Evolutionary conservation across 1,140 invertebrate species (phyloP).

Genomic region (Agraylea sexmaculata): DNA sequence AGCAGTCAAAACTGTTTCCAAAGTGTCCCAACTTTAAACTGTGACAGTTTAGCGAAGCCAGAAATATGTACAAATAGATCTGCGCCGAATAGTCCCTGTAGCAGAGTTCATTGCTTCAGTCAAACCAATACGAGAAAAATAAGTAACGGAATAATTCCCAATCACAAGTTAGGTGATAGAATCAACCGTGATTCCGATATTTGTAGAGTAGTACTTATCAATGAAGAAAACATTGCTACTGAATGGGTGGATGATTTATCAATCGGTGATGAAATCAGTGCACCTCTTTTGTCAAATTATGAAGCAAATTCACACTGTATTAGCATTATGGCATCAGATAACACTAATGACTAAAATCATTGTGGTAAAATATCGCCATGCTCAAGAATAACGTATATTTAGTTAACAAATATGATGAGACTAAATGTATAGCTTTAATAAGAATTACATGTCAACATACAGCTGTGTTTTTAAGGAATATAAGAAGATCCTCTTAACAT

Average conservation of each 20-base stretch:
- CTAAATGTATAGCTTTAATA: too few relatives aligned
- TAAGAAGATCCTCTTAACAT: too few relatives aligned
- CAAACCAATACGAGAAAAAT: slow-evolving; percentile 9
- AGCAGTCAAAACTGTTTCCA: slow-evolving; percentile 16
- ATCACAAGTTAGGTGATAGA: not conserved
- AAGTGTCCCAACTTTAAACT: slow-evolving; percentile 28
- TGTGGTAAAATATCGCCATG: too few relatives aligned
- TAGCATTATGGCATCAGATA: too few relatives aligned
- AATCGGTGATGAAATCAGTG: slow-evolving; percentile 19
- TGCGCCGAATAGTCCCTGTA: slow-evolving; percentile 36
- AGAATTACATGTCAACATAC: too few relatives aligned
- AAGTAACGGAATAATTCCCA: slow-evolving; percentile 4
- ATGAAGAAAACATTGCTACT: slow-evolving; percentile 18
- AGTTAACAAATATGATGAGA: too few relatives aligned
- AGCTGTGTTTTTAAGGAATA: too few relatives aligned
- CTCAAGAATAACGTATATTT: too few relatives aligned
- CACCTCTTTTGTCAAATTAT: slow-evolving; percentile 22
- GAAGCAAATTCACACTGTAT: slow-evolving; percentile 18
- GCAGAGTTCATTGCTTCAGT: slow-evolving; percentile 10
- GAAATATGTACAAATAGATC: slow-evolving; percentile 27
- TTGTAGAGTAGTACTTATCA: slow-evolving; percentile 16
- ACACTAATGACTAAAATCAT: too few relatives aligned
- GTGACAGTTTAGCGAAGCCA: slow-evolving; percentile 15
- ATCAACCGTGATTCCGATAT: slow-evolving; percentile 7
- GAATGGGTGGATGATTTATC: slow-evolving; percentile 20